Evolutionary conservation across 2,888 invertebrate genomes (phyloP).

Genomic region (Apodemia hepburni): DNA sequence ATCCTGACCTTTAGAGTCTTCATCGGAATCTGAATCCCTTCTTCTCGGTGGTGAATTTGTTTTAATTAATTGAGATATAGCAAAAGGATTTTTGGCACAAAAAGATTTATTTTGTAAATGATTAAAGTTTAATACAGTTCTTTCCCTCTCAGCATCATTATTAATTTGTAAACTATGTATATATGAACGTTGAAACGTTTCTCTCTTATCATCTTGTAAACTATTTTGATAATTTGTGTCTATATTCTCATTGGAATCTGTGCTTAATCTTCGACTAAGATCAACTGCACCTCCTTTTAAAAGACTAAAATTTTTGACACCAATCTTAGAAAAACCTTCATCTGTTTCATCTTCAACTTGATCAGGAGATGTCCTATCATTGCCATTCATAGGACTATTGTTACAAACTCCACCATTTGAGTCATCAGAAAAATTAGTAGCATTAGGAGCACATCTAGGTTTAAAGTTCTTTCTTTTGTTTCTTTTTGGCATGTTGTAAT

Average conservation of each 20-base stretch:
- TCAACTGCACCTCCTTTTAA: constrained; percentile 74
- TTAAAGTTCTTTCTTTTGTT: constrained; percentile 90
- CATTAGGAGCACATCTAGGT: constrained; percentile 85
- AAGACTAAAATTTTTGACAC: constrained; percentile 72
- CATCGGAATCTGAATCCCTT: constrained; percentile 74
- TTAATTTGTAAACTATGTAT: constrained; percentile 72
- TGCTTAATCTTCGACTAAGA: constrained; percentile 69
- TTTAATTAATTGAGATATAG: constrained; percentile 77
- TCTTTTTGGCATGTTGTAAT: constrained; percentile 81
- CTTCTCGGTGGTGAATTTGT: constrained; percentile 76
- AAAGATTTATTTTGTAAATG: constrained; percentile 75
- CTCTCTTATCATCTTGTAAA: constrained; percentile 67
- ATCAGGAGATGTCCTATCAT: constrained; percentile 61
- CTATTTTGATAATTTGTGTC: constrained; percentile 71
- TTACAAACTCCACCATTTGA: constrained; percentile 63
- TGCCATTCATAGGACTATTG: constrained; percentile 60
- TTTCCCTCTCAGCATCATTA: constrained; percentile 56
- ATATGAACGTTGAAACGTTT: constrained; percentile 72
- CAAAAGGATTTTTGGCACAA: constrained; percentile 79
- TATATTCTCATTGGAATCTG: constrained; percentile 76
- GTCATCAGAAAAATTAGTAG: constrained; percentile 71
- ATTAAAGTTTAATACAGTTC: constrained; percentile 70
- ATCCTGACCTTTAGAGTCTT: constrained; percentile 70
- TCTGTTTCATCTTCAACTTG: constrained; percentile 51
- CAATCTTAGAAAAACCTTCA: constrained; percentile 62